Percentiles rank a stretch among this genome's conserved stretches.
phyloP scores from a whole-genome alignment of 2,113 vertebrate genomes.

The Neotoma lepida region DNA sequence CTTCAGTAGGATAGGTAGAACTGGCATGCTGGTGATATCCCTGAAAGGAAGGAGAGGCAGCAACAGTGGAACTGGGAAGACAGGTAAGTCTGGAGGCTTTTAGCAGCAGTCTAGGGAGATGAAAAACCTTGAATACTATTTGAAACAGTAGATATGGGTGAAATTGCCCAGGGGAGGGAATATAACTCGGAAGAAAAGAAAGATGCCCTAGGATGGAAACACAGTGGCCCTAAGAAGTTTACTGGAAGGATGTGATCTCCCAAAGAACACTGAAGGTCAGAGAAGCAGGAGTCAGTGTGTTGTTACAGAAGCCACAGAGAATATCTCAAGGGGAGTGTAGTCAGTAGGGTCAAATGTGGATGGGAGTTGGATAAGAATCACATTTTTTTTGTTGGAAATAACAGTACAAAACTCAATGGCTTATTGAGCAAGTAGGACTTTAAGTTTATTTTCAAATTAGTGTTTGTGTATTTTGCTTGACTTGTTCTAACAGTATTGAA shows the following conservation, averaged over 20 bases:
- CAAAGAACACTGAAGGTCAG: conserved; percentile 27
- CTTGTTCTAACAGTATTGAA: conserved; percentile 36
- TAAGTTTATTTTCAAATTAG: background rate
- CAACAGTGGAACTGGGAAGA: background rate
- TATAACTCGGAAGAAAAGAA: background rate
- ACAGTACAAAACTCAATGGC: background rate
- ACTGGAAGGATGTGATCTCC: background rate
- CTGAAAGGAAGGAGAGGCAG: conserved; percentile 3
- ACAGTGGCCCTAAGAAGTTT: background rate
- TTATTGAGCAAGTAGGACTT: conserved; percentile 5
- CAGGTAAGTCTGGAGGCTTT: background rate
- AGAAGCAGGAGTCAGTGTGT: background rate
- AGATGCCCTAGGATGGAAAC: background rate
- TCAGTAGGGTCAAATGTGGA: background rate
- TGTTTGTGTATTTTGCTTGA: conserved; percentile 26
- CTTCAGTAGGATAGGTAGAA: background rate
- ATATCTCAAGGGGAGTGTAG: background rate
- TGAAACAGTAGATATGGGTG: background rate
- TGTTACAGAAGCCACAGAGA: background rate
- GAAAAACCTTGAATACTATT: conserved; percentile 18
- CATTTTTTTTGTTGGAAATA: background rate
- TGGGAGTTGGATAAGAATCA: background rate
- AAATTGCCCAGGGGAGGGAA: conserved; percentile 7
- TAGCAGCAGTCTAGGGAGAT: background rate
- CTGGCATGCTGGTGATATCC: background rate